Evolutionary conservation across 1,140 invertebrate species (phyloP).

Genomic region (Wasmannia auropunctata): DNA sequence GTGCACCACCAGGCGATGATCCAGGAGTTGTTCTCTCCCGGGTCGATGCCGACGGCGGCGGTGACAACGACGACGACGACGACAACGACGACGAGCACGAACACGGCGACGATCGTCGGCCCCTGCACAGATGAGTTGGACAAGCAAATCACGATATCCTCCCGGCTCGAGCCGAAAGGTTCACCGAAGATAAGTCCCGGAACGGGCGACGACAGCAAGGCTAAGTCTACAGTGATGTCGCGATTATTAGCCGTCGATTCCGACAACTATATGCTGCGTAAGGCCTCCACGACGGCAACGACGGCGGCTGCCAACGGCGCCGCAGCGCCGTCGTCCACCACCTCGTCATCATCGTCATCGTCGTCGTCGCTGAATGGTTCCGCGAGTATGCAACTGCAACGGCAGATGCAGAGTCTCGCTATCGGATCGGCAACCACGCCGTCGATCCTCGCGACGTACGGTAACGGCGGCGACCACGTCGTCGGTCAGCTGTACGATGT

Average conservation of each 20-base stretch:
- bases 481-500: conserved; percentile 44
- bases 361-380: conserved; percentile 21
- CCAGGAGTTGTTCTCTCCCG: conserved; percentile 61
- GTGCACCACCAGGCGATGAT: conserved; percentile 67
- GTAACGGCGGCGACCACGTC: not conserved
- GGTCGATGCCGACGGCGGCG: conserved; percentile 3
- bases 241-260: conserved; percentile 86
- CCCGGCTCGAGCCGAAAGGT: conserved; percentile 69
- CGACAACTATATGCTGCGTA: conserved; percentile 88
- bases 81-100: conserved; percentile 22
- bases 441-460: conserved; percentile 14
- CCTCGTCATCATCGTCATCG: not conserved
- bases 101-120: conserved; percentile 40
- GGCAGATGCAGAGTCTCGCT: conserved; percentile 36
- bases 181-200: conserved; percentile 48
- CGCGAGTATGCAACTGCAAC: conserved; percentile 32
- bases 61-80: not conserved
- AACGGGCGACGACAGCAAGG: conserved; percentile 67
- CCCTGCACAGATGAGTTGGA: conserved; percentile 66
- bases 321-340: conserved; percentile 28
- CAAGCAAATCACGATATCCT: conserved; percentile 61
- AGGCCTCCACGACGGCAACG: conserved; percentile 67
- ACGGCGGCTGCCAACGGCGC: conserved; percentile 28
- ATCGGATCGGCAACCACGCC: not conserved
- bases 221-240: conserved; percentile 80